Base-by-base conservation (phyloP, 2,797 vertebrate genomes). In the Orestias chungarensis region DNA sequence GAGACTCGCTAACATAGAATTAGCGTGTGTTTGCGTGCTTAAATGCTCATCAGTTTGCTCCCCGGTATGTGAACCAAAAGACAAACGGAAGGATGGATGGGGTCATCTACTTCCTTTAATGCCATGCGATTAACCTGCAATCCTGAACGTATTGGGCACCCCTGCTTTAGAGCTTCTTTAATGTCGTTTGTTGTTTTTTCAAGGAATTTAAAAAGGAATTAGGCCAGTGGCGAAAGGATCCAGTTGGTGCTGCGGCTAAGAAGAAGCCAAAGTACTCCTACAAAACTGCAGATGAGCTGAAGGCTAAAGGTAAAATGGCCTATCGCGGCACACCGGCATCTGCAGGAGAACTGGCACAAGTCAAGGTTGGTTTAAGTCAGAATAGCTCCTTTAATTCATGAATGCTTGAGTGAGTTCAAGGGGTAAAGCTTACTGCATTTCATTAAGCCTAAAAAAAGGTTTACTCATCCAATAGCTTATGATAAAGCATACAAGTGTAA, bases 151-250 rank as follows among this genome's bases (percentile, higher is more conserved):
- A n/a, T n/a, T n/a, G n/a, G n/a, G n/a, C n/a, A n/a, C n/a, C n/a
- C n/a, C n/a, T n/a, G n/a, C n/a, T n/a, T 2, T 54, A 1, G 3
- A 54, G 23, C 59, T 69, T 27, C 47, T 55, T 71, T 64, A 62
- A 7, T 42, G 0, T 47, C 18, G 55, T 18, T 64, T 0, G 49
- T 81, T 10, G 2, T 50, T 79, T 68, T 54, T 55, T 17, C 27
- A 55, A 99, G 98, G 98, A 98, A 42, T 99, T 97, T 82, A 96
- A 96, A 80, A 97, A 96, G 79, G 97, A 99, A 85, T 91, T 99
- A 64, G 98, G 98, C 64, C 98, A 99, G 82, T 99, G 98, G 98
- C 94, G 97, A 66, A 96, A 97, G 80, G 98, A 99, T 82, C 96
- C 97, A 0, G 93, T 91, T 0, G 95, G 94, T n/a, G 86, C 91